These are phyloP conservation scores for Brachyopa scutellaris DNA, from an alignment of 2,888 invertebrate species.

Conservation along the genomic window DNA sequence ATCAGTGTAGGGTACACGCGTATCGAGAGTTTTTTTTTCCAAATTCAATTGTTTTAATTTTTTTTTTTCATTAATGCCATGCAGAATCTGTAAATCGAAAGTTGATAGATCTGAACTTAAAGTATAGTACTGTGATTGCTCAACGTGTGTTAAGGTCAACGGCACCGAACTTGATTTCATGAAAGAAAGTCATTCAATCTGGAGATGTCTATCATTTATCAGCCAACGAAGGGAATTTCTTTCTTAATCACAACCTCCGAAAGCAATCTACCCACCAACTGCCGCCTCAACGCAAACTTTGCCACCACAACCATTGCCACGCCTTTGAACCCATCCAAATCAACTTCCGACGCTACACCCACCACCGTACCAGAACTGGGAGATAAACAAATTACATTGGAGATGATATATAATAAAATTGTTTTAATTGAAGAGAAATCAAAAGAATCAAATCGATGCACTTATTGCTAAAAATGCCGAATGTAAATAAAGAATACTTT, in stretches of 20 bases:
- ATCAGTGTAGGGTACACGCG: neutral
- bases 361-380: neutral
- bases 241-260: no score
- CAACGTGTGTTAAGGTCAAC: slow-evolving; percentile 1
- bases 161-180: neutral
- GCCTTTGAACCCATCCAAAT: no score
- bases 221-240: slow-evolving; percentile 1
- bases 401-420: neutral
- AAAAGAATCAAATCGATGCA: slow-evolving; percentile 1
- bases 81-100: neutral
- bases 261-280: neutral
- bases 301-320: no score
- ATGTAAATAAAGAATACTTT: neutral
- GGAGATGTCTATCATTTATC: slow-evolving; percentile 2
- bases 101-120: neutral
- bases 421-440: neutral
- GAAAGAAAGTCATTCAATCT: neutral
- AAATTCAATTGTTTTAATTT: neutral
- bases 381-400: neutral
- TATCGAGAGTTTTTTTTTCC: neutral
- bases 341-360: neutral
- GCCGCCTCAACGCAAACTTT: neutral
- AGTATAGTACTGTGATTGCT: neutral
- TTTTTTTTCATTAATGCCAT: neutral
- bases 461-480: neutral